Base-by-base conservation (phyloP, 1,140 invertebrate species). In the Armadillidium nasatum region DNA sequence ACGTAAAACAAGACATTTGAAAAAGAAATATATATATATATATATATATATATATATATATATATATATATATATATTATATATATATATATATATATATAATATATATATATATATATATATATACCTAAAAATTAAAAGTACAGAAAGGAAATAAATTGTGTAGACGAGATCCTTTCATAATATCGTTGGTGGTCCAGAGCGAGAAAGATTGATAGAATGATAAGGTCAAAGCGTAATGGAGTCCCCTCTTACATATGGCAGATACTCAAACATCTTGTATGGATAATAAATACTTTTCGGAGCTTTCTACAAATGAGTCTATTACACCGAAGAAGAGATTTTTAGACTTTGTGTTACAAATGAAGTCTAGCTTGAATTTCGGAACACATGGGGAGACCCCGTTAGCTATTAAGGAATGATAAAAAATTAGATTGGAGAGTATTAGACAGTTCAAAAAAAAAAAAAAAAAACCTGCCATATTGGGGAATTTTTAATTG, bases 231-330 rank as follows among this genome's bases (percentile, higher is more conserved):
- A 60, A 60, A 13, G 19, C 19, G 19, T 60, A 60, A 60, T 60
- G 19, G 50, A 60, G 50, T 60, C 50, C 50, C 50, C 50, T 7
- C 19, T 60, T 19, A 60, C 11, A 60, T 19, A 13, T 60, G 50
- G 50, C 50, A 60, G 50, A 60, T 60, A 13, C 50, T 60, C 50
- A 60, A 33, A 60, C 50, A 60, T 60, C 11, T 6, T 60, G 50
- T 19, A 60, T 60, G 50, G 50, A 60, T 60, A 60, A 60, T 60
- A 60, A 60, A 60, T 60, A 60, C 19, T 60, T 60, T 60, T 60
- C 50, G 7, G 50, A 15, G 19, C 50, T 15, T 19, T 60, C 50
- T 19, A 60, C 50, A 60, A 60, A 60, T 60, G 50, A 60, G 50
- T 60, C 50, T 19, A 60, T 60, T 60, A 60, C 50, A 3, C 19